These are phyloP conservation scores for Xenopus laevis DNA, from an alignment of 2,113 vertebrate species.

Conservation along the genomic window DNA sequence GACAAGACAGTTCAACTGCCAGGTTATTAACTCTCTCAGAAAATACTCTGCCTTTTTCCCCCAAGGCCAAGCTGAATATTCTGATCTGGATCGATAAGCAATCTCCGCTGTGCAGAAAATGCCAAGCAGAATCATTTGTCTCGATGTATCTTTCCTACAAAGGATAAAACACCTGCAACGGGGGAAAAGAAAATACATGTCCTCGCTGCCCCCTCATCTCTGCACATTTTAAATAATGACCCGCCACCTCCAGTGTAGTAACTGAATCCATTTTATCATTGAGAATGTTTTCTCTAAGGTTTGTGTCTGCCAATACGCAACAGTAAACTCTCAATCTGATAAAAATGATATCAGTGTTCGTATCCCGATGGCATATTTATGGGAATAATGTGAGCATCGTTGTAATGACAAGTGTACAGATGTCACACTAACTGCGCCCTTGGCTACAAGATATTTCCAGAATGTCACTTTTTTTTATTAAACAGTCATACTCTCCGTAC, in stretches of 20 bases:
- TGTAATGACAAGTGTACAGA: conserved; percentile 75
- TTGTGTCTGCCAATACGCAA: conserved; percentile 65
- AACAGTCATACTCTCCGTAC: conserved; percentile 46
- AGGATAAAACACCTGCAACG: conserved; percentile 82
- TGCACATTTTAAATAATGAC: conserved; percentile 88
- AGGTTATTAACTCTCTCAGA: conserved; percentile 99
- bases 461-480: conserved; percentile 59
- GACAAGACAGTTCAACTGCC: conserved; percentile 99
- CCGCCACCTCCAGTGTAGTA: conserved; percentile 77
- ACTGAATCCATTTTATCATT: conserved; percentile 80
- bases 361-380: conserved; percentile 62
- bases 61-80: conserved; percentile 87
- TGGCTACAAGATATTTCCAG: conserved; percentile 65
- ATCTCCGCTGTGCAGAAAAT: conserved; percentile 99
- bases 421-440: conserved; percentile 72
- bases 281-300: conserved; percentile 64
- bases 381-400: conserved; percentile 62
- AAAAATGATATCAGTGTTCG: conserved; percentile 62
- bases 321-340: conserved; percentile 64
- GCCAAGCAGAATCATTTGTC: conserved; percentile 99
- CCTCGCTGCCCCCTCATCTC: conserved; percentile 21
- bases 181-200: conserved; percentile 13
- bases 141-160: conserved; percentile 81
- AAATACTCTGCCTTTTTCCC: conserved; percentile 94
- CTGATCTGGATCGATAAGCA: conserved; percentile 99